phyloP scores from a whole-genome alignment of 2,113 vertebrate genomes.

The Salvator merianae region DNA sequence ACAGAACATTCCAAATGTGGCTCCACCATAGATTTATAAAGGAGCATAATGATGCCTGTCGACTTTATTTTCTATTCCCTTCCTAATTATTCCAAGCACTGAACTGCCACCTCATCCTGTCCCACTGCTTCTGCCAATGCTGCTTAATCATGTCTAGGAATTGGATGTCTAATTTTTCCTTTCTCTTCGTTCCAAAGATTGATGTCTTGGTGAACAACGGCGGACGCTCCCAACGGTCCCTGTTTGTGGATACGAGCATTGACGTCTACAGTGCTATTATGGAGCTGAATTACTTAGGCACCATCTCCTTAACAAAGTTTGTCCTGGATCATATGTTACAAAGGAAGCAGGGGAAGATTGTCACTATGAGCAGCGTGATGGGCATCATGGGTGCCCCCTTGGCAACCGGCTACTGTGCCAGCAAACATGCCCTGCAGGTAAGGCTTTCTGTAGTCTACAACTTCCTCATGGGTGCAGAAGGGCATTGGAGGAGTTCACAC shows the following conservation, averaged over 20 bases:
- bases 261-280: slow-evolving; percentile 87
- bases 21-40: no score
- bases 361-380: slow-evolving; percentile 87
- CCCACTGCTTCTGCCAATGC: no score
- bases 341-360: slow-evolving; percentile 82
- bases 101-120: no score
- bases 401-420: slow-evolving; percentile 87
- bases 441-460: neutral
- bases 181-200: slow-evolving; percentile 70
- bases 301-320: slow-evolving; percentile 88
- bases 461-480: neutral
- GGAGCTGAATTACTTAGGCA: slow-evolving; percentile 91
- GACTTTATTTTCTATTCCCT: no score
- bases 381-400: slow-evolving; percentile 83
- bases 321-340: slow-evolving; percentile 90
- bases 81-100: no score
- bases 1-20: no score
- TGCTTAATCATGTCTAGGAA: no score
- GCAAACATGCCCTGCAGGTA: slow-evolving; percentile 93
- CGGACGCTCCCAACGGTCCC: slow-evolving; percentile 87
- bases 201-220: slow-evolving; percentile 93
- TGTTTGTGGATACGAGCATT: slow-evolving; percentile 83
- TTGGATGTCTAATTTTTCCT: neutral
- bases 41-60: no score
- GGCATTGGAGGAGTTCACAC: no score